Percentiles rank a stretch among this genome's conserved stretches.
Conservation (phyloP, 2,113 vertebrate genomes). For the Elephas maximus region DNA sequence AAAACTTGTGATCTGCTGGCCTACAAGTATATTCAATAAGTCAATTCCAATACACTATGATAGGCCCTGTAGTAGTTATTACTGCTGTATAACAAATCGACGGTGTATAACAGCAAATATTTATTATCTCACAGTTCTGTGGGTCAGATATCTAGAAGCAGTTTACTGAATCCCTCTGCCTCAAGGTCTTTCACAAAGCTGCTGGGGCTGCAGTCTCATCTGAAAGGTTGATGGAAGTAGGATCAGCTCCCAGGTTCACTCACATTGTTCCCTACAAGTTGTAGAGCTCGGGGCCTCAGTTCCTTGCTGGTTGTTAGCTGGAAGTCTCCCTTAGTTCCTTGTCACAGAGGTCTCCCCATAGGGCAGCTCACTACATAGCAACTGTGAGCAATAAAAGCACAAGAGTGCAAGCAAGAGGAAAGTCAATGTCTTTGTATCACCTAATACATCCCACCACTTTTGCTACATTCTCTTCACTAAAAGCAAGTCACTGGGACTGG, state of each 20-base stretch:
- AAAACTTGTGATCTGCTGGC: neutral
- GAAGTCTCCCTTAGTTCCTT: neutral
- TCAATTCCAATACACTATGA: neutral
- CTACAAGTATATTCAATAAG: neutral
- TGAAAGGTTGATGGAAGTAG: neutral
- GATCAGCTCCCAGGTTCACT: neutral
- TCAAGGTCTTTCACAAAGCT: neutral
- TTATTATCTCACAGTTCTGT: neutral
- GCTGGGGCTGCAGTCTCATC: neutral
- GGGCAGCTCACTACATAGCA: neutral
- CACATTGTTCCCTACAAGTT: neutral
- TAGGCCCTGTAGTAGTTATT: neutral
- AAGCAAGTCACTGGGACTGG: neutral
- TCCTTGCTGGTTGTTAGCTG: neutral
- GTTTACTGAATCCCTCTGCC: neutral
- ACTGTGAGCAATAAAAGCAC: neutral
- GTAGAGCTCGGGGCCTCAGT: neutral
- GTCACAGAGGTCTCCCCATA: accelerated
- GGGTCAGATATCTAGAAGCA: neutral
- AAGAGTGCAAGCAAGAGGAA: neutral
- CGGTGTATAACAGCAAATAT: neutral
- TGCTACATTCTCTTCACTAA: neutral
- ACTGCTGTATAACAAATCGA: neutral
- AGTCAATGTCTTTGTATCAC: neutral
- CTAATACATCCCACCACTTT: neutral